These are phyloP conservation scores for Drosophila lini DNA, from an alignment of 1,140 invertebrate genomes.

Conservation along the genomic window DNA sequence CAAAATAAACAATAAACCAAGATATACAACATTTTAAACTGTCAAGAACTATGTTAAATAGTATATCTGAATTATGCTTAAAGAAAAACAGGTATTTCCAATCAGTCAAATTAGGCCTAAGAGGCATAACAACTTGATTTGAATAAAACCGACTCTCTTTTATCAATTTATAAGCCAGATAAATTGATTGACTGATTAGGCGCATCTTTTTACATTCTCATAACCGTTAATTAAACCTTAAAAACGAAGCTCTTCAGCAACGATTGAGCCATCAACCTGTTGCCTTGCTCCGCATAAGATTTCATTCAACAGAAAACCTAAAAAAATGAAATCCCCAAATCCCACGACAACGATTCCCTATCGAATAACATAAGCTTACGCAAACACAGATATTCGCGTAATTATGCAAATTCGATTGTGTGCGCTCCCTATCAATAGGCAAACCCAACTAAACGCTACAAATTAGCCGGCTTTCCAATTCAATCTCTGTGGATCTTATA, in stretches of 20 bases:
- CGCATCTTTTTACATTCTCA: conserved; percentile 9
- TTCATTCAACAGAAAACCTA: conserved; percentile 40
- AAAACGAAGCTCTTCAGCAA: conserved; percentile 6
- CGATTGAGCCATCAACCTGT: conserved; percentile 53
- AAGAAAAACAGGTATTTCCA: not conserved
- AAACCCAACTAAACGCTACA: conserved; percentile 64
- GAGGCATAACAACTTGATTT: conserved; percentile 2
- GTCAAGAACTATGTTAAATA: not conserved
- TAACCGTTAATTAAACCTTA: conserved; percentile 7
- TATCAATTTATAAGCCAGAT: not conserved
- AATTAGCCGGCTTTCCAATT: conserved; percentile 56
- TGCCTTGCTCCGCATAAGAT: conserved; percentile 25
- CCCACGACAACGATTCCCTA: conserved; percentile 32
- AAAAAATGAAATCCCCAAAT: conserved; percentile 26
- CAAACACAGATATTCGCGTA: conserved; percentile 66
- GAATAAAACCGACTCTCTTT: not conserved
- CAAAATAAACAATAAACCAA: not conserved
- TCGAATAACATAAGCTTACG: conserved; percentile 62
- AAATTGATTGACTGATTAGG: conserved; percentile 12
- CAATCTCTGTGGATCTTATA: conserved; percentile 34
- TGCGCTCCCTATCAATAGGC: conserved; percentile 27
- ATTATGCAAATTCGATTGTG: conserved; percentile 63
- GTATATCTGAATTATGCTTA: not conserved
- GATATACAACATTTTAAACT: not conserved
- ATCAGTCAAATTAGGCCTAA: conserved; percentile 11